These are phyloP conservation scores for Lepidurus couesii DNA, from an alignment of 1,140 invertebrate species.

Conservation along the genomic window DNA sequence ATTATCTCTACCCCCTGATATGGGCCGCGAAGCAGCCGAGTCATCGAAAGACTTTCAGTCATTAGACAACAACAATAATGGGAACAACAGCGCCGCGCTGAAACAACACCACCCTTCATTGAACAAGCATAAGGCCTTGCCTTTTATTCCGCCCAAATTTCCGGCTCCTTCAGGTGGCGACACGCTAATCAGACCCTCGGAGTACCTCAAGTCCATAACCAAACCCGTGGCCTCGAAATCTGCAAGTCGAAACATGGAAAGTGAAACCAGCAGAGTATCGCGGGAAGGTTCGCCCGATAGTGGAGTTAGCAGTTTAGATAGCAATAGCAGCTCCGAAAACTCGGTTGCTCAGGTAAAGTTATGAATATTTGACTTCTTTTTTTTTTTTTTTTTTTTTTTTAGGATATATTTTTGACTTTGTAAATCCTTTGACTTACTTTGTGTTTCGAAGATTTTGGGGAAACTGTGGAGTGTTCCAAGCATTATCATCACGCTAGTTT, in stretches of 20 bases:
- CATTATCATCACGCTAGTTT: not conserved
- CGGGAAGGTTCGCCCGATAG: conserved; percentile 25
- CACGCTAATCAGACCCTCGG: conserved; percentile 84
- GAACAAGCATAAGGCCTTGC: conserved; percentile 72
- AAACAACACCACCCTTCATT: conserved; percentile 52
- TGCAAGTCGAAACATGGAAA: conserved; percentile 6
- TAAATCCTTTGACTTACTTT: too few species aligned
- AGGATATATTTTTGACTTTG: too few species aligned
- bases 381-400: too few species aligned
- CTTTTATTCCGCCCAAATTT: conserved; percentile 84
- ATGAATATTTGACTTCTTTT: conserved; percentile 20
- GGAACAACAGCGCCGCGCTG: not conserved
- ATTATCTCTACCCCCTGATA: conserved; percentile 37
- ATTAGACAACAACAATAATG: conserved; percentile 1
- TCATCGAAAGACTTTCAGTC: conserved; percentile 31
- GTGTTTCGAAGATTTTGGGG: too few species aligned
- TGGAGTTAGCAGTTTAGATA: conserved; percentile 26
- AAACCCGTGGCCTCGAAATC: not conserved
- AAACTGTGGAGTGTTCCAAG: not conserved
- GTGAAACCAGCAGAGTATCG: not conserved
- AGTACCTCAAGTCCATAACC: conserved; percentile 66
- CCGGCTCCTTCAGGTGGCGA: conserved; percentile 56
- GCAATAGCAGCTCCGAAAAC: conserved; percentile 37
- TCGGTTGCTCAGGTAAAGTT: conserved; percentile 41
- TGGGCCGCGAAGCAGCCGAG: conserved; percentile 34